A percentile compares a stretch with the other conserved stretches of the same genome.
These are phyloP conservation scores for Neuroscelio doddi DNA, from an alignment of 2,888 invertebrate species.

Conservation along the genomic window DNA sequence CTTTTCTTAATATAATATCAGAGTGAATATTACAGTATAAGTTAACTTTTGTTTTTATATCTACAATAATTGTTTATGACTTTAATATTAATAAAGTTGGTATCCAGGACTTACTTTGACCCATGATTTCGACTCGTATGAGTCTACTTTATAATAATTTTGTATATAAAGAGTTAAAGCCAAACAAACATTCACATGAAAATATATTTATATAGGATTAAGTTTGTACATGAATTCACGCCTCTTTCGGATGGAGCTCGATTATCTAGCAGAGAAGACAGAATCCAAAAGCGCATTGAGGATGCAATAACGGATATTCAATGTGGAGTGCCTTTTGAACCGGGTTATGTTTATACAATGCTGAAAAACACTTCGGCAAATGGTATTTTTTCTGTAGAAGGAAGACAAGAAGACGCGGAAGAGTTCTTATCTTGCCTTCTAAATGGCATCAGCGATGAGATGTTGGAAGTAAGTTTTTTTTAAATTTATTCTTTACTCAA, in stretches of 20 bases:
- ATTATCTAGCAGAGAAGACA: constrained; percentile 70
- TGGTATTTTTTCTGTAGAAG: constrained; percentile 84
- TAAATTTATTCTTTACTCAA: constrained; percentile 10
- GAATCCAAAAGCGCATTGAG: constrained; percentile 70
- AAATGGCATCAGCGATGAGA: constrained; percentile 96
- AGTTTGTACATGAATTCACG: constrained; percentile 86
- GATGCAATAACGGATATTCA: constrained; percentile 74
- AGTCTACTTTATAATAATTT: no score
- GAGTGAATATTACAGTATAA: no score
- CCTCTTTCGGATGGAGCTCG: constrained; percentile 76
- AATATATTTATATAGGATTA: constrained; percentile 79
- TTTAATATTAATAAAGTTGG: no score
- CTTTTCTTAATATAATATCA: no score
- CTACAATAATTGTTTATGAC: no score
- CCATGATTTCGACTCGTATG: no score
- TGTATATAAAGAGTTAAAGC: no score
- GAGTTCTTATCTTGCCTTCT: constrained; percentile 95
- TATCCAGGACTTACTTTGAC: no score
- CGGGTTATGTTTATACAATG: constrained; percentile 89
- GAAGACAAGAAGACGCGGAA: constrained; percentile 97
- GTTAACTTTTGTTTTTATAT: no score
- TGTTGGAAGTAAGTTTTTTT: constrained; percentile 83
- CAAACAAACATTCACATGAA: no score
- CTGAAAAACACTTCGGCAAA: constrained; percentile 83
- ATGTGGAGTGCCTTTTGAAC: constrained; percentile 90